These are phyloP conservation scores for Hirtodrosophila cameraria DNA, from an alignment of 2,888 invertebrate genomes.

Conservation along the genomic window DNA sequence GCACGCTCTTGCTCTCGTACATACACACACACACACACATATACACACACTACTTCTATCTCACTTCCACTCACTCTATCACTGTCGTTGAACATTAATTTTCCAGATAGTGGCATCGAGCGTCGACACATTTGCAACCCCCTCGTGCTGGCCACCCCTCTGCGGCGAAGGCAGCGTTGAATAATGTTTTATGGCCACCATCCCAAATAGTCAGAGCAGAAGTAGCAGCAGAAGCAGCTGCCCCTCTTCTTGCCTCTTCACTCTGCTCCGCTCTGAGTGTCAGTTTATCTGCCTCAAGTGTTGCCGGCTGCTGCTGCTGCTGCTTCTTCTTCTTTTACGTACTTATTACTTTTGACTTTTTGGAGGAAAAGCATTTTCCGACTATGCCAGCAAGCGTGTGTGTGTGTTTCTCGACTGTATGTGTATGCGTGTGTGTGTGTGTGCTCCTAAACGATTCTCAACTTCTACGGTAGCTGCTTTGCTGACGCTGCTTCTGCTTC, in stretches of 20 bases:
- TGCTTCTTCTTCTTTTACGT: slow-evolving; percentile 55
- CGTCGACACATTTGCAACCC: slow-evolving; percentile 66
- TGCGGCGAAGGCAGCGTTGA: slow-evolving; percentile 32
- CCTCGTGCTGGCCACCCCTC: slow-evolving; percentile 53
- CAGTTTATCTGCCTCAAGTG: slow-evolving; percentile 59
- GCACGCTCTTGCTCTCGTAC: slow-evolving; percentile 46
- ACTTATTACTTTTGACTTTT: slow-evolving; percentile 79
- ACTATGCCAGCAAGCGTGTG: slow-evolving; percentile 17
- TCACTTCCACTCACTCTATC: background rate
- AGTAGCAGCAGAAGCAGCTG: slow-evolving; percentile 36
- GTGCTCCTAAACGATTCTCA: slow-evolving; percentile 71
- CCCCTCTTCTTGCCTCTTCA: background rate
- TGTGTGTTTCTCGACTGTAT: slow-evolving; percentile 23
- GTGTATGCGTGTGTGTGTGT: slow-evolving; percentile 30
- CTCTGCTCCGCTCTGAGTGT: background rate
- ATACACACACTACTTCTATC: slow-evolving; percentile 2
- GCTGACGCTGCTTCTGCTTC: slow-evolving; percentile 26
- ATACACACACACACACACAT: too few species aligned
- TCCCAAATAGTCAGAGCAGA: slow-evolving; percentile 23
- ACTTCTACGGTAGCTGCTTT: slow-evolving; percentile 47
- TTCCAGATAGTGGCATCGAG: slow-evolving; percentile 60
- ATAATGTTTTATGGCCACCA: slow-evolving; percentile 71
- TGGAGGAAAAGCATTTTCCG: slow-evolving; percentile 77
- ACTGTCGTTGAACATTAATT: slow-evolving; percentile 52
- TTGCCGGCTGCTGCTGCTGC: slow-evolving; percentile 38